phyloP scores from a whole-genome alignment of 1,140 invertebrate species.

The Semibalanus balanoides region DNA sequence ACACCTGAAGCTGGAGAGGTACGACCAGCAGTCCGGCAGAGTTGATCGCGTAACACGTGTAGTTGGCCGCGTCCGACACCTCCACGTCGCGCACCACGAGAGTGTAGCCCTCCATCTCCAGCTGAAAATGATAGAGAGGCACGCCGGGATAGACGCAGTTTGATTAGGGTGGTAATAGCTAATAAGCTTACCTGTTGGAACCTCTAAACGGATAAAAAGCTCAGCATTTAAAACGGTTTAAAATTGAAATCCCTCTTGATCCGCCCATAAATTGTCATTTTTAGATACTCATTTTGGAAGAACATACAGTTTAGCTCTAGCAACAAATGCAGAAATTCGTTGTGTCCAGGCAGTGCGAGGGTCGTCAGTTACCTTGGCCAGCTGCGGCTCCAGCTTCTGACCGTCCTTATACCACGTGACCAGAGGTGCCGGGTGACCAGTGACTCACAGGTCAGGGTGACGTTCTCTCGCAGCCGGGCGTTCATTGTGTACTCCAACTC shows the following conservation, averaged over 20 bases:
- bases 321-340: no score
- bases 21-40: slow-evolving; percentile 20
- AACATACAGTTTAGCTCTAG: no score
- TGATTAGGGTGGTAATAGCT: no score
- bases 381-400: neutral
- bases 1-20: neutral
- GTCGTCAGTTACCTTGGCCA: neutral
- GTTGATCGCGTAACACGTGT: slow-evolving; percentile 37
- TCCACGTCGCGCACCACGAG: slow-evolving; percentile 14
- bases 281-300: no score
- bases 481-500: neutral
- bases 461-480: neutral
- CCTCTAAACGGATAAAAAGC: no score
- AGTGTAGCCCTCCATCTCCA: slow-evolving; percentile 3
- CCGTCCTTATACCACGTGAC: neutral
- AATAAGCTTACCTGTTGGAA: no score
- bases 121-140: no score
- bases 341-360: no score
- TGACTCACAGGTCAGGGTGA: neutral
- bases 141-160: no score
- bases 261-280: no score
- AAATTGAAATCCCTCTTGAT: no score
- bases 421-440: neutral
- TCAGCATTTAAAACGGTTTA: no score
- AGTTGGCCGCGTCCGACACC: slow-evolving; percentile 32